Percentiles rank a stretch among this genome's conserved stretches.
Conservation (phyloP, 2,113 vertebrate genomes). For the Strigops habroptila region DNA sequence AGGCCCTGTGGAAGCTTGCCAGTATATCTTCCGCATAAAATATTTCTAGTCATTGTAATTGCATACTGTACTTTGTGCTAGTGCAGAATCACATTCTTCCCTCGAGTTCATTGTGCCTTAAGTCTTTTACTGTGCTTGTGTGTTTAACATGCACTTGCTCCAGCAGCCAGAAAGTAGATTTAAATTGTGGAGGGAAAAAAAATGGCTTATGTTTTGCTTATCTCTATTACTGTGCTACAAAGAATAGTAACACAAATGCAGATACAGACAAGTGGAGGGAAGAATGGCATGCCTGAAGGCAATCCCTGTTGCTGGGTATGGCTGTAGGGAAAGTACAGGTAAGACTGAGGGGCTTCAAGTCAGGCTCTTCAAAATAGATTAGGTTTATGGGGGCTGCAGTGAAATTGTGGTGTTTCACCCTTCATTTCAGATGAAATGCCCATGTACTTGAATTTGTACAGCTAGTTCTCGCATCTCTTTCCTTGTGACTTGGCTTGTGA, state of each 20-base stretch:
- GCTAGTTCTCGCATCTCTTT: neutral
- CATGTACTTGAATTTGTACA: accelerated
- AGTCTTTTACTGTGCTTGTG: neutral
- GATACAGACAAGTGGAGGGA: neutral
- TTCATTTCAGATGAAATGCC: neutral
- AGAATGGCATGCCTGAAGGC: neutral
- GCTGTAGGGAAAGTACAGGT: neutral
- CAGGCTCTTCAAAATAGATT: neutral
- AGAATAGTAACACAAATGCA: neutral
- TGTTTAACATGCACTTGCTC: neutral
- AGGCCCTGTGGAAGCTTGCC: slow-evolving; percentile 20
- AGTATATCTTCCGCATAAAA: slow-evolving; percentile 5
- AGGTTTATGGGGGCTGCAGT: neutral
- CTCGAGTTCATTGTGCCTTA: neutral
- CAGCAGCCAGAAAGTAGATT: neutral
- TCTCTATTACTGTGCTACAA: neutral
- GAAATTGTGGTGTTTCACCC: neutral
- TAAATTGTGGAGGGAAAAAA: neutral
- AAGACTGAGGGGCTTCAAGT: neutral
- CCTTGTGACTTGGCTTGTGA: neutral
- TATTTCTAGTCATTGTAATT: neutral
- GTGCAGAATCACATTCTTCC: neutral
- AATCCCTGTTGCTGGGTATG: neutral
- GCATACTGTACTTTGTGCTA: neutral
- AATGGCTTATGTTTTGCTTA: neutral